Conservation (phyloP, 37 sponge, comb jelly and placozoan species). For the Diacarnus erythraeanus region DNA sequence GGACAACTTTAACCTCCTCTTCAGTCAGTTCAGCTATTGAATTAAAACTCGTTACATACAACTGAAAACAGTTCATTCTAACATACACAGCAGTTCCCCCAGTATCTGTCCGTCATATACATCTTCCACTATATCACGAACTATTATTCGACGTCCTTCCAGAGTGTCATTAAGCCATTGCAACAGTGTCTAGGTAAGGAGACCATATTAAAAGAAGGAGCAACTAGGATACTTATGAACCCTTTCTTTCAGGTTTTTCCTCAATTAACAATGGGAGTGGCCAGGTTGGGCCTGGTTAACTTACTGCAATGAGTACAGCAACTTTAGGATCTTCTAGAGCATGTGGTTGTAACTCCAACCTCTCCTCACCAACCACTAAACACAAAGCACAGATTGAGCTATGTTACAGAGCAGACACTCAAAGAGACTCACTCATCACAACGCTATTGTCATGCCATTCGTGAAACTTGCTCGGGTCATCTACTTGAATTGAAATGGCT, state of each 20-base stretch:
- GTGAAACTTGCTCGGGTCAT: constrained; percentile 27
- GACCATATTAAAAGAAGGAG: too few species aligned
- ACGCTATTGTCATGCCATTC: constrained; percentile 37
- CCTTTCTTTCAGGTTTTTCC: too few species aligned
- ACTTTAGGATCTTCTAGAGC: constrained; percentile 77
- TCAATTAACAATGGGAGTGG: too few species aligned
- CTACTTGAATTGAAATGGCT: constrained; percentile 34
- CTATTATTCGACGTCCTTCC: constrained; percentile 84
- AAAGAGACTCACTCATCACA: constrained; percentile 44
- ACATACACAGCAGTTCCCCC: constrained; percentile 82
- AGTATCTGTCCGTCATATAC: constrained; percentile 95
- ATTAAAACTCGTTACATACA: neutral
- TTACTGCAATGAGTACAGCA: constrained; percentile 70
- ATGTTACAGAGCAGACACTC: neutral
- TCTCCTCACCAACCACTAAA: constrained; percentile 81
- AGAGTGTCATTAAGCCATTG: constrained; percentile 93
- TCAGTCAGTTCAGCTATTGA: constrained; percentile 18
- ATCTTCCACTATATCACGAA: constrained; percentile 87
- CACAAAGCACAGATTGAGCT: neutral
- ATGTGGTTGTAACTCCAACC: constrained; percentile 62
- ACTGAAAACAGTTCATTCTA: neutral
- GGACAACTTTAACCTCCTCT: constrained; percentile 26
- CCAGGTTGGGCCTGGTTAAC: neutral
- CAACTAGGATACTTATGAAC: too few species aligned
- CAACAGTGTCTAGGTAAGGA: constrained; percentile 55